These are phyloP conservation scores for Centroberyx gerrardi DNA, from an alignment of 2,797 vertebrate genomes.

Conservation along the genomic window DNA sequence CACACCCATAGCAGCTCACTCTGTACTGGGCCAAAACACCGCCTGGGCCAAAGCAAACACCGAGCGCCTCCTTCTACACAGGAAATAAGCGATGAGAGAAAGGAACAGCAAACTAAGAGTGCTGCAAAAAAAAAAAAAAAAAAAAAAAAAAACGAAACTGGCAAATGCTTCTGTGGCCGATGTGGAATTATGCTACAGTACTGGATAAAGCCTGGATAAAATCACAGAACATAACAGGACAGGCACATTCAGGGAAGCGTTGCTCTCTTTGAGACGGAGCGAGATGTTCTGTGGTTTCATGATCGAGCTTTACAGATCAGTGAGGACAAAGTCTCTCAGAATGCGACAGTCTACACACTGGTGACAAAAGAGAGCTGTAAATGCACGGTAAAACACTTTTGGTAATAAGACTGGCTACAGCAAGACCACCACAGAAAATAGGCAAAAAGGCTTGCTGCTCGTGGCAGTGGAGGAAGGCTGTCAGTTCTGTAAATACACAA, in stretches of 20 bases:
- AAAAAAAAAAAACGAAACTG: constrained; percentile 28
- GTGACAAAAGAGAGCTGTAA: background rate
- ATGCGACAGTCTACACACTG: background rate
- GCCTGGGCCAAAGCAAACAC: constrained; percentile 73
- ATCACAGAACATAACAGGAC: constrained; percentile 39
- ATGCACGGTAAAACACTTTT: constrained; percentile 7
- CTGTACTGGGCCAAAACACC: constrained; percentile 44
- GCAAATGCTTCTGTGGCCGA: constrained; percentile 51
- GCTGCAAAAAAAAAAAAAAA: constrained; percentile 22
- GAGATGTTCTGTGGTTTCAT: constrained; percentile 11
- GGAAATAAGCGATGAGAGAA: constrained; percentile 76
- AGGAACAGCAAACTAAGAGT: constrained; percentile 54
- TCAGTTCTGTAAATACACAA: constrained; percentile 40
- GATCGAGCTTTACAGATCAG: constrained; percentile 37
- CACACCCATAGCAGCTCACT: constrained; percentile 42
- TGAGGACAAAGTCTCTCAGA: constrained; percentile 22
- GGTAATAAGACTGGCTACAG: constrained; percentile 28
- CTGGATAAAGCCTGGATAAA: constrained; percentile 39
- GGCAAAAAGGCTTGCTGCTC: constrained; percentile 33
- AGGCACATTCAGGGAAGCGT: constrained; percentile 15
- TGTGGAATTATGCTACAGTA: constrained; percentile 40
- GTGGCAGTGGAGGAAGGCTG: constrained; percentile 21
- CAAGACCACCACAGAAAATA: constrained; percentile 40
- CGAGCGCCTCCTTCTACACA: constrained; percentile 66
- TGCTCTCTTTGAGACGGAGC: background rate